Evolutionary conservation across 1,140 invertebrate genomes (phyloP).

Genomic region (Trichogramma pretiosum): DNA sequence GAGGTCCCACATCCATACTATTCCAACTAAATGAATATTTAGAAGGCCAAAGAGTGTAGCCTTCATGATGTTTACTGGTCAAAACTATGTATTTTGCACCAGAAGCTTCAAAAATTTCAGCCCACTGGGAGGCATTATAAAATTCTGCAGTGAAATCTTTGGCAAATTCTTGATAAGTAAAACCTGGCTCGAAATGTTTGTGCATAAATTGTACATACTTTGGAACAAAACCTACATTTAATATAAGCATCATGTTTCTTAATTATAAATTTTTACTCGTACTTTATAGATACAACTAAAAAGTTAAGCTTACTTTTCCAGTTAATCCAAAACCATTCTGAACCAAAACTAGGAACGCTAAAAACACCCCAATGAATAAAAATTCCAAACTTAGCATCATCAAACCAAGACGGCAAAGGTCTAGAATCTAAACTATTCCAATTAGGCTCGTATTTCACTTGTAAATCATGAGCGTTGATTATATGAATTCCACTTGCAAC

Average conservation of each 20-base stretch:
- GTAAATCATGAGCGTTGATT: background rate
- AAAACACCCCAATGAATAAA: constrained; percentile 93
- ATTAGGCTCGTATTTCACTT: constrained; percentile 49
- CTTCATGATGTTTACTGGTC: constrained; percentile 92
- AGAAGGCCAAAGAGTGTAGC: constrained; percentile 83
- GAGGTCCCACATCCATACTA: constrained; percentile 74
- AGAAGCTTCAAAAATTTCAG: constrained; percentile 60
- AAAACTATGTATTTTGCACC: constrained; percentile 83
- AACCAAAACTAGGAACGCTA: constrained; percentile 74
- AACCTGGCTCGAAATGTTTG: constrained; percentile 67
- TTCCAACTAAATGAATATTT: constrained; percentile 85
- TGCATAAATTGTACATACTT: constrained; percentile 58
- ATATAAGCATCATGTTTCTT: background rate
- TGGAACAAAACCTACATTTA: constrained; percentile 7
- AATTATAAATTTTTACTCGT: too few species aligned
- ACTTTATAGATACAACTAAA: background rate
- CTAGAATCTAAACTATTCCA: constrained; percentile 80
- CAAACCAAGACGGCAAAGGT: constrained; percentile 80
- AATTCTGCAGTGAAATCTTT: constrained; percentile 73
- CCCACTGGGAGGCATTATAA: constrained; percentile 70
- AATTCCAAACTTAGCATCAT: constrained; percentile 82
- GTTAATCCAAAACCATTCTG: constrained; percentile 82
- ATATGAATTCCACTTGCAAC: too few species aligned
- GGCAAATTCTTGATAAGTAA: constrained; percentile 81
- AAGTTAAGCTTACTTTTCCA: constrained; percentile 55